phyloP scores from a whole-genome alignment of 2,113 vertebrate species.

The Podocnemis expansa region DNA sequence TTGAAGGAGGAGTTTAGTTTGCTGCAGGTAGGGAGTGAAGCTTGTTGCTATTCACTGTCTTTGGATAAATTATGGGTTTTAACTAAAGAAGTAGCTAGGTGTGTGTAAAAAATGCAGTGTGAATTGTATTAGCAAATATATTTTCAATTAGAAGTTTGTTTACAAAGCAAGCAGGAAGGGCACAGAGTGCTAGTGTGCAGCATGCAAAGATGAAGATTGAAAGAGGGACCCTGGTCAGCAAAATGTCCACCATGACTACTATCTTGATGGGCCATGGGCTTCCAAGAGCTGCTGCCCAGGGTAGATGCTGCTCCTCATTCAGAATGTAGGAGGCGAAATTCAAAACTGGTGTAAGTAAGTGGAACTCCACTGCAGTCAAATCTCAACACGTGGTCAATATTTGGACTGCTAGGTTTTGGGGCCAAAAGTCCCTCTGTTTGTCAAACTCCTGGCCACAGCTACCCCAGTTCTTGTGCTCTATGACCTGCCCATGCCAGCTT shows the following conservation, averaged over 20 bases:
- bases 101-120: constrained; percentile 61
- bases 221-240: neutral
- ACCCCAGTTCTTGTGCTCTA: neutral
- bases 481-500: neutral
- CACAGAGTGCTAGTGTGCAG: constrained; percentile 20
- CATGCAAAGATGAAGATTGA: neutral
- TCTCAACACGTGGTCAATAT: neutral
- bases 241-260: neutral
- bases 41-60: constrained; percentile 54
- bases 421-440: neutral
- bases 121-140: constrained; percentile 58
- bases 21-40: neutral
- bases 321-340: neutral
- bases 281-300: neutral
- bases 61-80: constrained; percentile 63
- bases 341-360: neutral
- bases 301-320: neutral
- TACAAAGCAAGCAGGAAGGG: constrained; percentile 46
- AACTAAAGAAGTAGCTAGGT: constrained; percentile 61
- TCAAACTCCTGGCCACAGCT: neutral
- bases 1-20: constrained; percentile 36
- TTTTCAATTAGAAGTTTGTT: constrained; percentile 61
- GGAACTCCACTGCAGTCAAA: neutral
- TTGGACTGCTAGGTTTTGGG: neutral
- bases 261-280: neutral